These are phyloP conservation scores for Poecilus cupreus DNA, from an alignment of 2,888 invertebrate genomes.

Conservation along the genomic window DNA sequence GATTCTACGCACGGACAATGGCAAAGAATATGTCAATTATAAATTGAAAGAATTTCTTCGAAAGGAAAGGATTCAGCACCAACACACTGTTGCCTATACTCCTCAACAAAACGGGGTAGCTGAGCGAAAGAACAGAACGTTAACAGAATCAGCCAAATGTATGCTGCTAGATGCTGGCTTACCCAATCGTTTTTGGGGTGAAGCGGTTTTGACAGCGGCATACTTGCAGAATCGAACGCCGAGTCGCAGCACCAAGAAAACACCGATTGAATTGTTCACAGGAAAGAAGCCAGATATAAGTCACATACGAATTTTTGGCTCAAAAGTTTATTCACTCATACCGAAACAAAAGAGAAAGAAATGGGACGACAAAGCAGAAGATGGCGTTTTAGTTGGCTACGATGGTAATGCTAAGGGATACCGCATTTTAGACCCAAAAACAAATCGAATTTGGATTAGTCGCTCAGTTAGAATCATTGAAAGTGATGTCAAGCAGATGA, in stretches of 20 bases:
- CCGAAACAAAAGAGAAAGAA: conserved; percentile 11
- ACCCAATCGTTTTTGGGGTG: neutral
- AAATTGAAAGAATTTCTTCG: conserved; percentile 3
- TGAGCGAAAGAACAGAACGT: neutral
- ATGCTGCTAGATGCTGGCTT: neutral
- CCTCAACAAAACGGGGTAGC: conserved; percentile 22
- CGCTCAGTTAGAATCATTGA: conserved; percentile 6
- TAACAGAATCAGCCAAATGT: neutral
- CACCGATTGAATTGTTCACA: conserved; percentile 62
- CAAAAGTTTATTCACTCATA: conserved; percentile 24
- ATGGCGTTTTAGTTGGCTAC: neutral
- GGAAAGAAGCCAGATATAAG: conserved; percentile 59
- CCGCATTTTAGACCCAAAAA: conserved; percentile 34
- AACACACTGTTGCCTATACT: conserved; percentile 8
- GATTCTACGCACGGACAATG: neutral
- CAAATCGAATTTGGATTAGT: conserved; percentile 6
- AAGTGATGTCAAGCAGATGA: no score
- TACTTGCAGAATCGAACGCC: neutral
- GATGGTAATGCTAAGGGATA: no score
- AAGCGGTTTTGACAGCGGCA: neutral
- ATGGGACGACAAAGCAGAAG: neutral
- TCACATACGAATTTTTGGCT: conserved; percentile 62
- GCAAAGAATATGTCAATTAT: conserved; percentile 2
- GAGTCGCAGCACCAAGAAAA: neutral
- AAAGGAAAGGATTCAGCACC: conserved; percentile 23